Conservation (phyloP, 2,797 vertebrate genomes). For the Gambusia yucatana region DNA sequence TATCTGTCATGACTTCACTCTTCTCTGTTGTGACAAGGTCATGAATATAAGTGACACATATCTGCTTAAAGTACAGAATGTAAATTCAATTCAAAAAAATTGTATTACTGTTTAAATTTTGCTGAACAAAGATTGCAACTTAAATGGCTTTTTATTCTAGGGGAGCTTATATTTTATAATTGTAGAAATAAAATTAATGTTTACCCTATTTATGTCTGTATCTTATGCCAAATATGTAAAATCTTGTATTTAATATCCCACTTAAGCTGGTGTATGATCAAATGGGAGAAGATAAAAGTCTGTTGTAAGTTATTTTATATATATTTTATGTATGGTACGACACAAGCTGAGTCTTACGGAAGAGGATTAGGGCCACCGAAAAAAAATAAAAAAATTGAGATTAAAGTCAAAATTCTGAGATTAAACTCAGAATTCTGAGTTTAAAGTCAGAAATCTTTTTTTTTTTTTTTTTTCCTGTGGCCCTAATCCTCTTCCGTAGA, state of each 20-base stretch:
- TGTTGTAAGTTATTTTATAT: not conserved
- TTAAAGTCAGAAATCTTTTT: too few relatives aligned
- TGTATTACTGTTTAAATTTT: conserved; percentile 13
- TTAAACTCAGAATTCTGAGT: too few relatives aligned
- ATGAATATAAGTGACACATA: conserved; percentile 74
- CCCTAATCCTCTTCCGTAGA: too few relatives aligned
- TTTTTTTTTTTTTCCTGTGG: too few relatives aligned
- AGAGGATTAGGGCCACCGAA: too few relatives aligned
- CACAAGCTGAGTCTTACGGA: not conserved
- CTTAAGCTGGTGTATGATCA: not conserved
- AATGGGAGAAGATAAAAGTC: not conserved
- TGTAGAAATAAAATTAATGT: not conserved
- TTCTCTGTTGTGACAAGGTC: conserved; percentile 75
- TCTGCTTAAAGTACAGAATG: conserved; percentile 54
- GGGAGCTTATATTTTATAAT: not conserved
- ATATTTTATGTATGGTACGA: not conserved
- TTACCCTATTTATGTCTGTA: not conserved
- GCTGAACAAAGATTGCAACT: not conserved
- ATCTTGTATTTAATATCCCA: not conserved
- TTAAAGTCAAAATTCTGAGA: too few relatives aligned
- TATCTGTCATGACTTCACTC: conserved; percentile 78
- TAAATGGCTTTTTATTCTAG: not conserved
- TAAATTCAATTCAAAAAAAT: conserved; percentile 50
- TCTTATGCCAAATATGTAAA: not conserved
- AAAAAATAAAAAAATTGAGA: too few relatives aligned